Base-by-base conservation (phyloP, 2,797 vertebrate species). In the Sebastes taczanowskii region DNA sequence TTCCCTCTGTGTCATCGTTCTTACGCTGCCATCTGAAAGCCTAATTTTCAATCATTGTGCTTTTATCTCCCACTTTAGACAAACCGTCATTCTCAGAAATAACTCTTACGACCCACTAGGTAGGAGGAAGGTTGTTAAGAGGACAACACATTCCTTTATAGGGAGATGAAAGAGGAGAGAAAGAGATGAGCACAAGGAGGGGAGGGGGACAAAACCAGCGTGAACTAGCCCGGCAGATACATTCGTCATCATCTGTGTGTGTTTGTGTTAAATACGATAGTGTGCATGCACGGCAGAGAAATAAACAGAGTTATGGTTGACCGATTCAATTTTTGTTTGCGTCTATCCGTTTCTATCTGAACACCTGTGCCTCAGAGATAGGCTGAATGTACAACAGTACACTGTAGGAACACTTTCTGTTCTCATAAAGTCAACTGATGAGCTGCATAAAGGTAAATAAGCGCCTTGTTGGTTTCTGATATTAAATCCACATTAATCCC, bases 111-210 rank as follows among this genome's bases (percentile, higher is more conserved):
- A 85, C 76, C 66, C 56, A 34, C 46, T 29, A 62, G 63, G 70
- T 83, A 74, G 88, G 80, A 71, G 78, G 70, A 77, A 81, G 64
- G 85, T 76, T 82, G 63, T 68, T 80, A 63, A 74, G 58, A 84
- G 70, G 65, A 74, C 70, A 84, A 35, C 46, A 29, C 75, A 73
- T 77, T 75, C 71, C 42, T 82, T 64, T 56, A 69, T 35, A 6
- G 64, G 25, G 66, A 78, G 74, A 85, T 35, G 66, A 75, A 69
- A 73, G 52, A 80, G 34, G 32, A 63, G 42, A 52, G 60, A 59
- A 73, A 38, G 69, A 56, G 58, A 78, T 42, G 71, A 64, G 42
- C 20, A 30, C 2, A 18, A 56, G 27, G 30, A 7, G 53, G 25
- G 72, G 14, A 27, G 69, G 70, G 61, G 14, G 1, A n/a, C 11